Base-by-base conservation (phyloP, 2,113 vertebrate species). In the Erpornis zantholeuca region DNA sequence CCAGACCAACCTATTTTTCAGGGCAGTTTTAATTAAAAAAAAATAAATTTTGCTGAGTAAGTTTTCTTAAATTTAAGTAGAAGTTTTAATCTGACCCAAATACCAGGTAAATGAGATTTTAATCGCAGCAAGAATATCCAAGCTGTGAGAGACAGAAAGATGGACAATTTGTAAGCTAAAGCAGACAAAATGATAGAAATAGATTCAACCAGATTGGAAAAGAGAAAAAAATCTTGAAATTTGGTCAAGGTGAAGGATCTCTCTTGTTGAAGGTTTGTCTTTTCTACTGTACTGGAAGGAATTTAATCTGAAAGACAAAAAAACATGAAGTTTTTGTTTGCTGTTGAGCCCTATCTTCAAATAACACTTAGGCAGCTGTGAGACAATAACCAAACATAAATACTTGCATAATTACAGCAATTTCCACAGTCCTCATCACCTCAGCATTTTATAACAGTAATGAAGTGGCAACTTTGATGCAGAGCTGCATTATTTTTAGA, bases 331-430 rank as follows among this genome's bases (percentile, higher is more conserved):
- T 33, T 40, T 49, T 82, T 86, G n/a, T 69, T 91, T 90, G 45
- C 23, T 65, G 42, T 69, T 65, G 63, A 95, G 64, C 5, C 24
- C 17, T 42, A 54, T 81, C 72, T 93, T 94, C 92, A 92, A 92
- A 71, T 65, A 84, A 88, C 72, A 88, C 33, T 71, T 49, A 87
- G 44, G 53, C 61, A 91, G 70, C 73, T 94, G 76, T 49, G 60
- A 89, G 31, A 91, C 93, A 92, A 88, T 88, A 70, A 70, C 25
- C 54, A 91, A 95, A 66, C 28, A 45, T 59, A 83, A 45, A 60
- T 82, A 84, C 92, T 84, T 88, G 54, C 80, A 88, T 92, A 90
- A 95, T 92, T 81, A 89, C 86, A 84, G 63, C 25, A 91, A 68
- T 80, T 96, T 92, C 65, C 59, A 92, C 33, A 54, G 14, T 52